Conservation (phyloP, 1,140 invertebrate species). For the Dolichoris vasculosae region DNA sequence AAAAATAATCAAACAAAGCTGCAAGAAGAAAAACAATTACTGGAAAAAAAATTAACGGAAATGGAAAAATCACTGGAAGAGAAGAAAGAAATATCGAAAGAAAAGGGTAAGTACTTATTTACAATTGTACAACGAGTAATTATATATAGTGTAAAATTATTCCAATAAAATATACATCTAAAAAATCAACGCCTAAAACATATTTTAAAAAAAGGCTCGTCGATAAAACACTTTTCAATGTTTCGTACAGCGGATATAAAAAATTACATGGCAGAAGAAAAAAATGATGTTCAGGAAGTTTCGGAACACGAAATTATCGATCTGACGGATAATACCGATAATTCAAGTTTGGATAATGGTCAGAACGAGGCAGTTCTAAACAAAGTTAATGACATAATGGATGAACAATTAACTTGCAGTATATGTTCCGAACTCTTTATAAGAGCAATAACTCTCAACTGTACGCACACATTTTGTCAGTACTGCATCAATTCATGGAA, state of each 20-base stretch:
- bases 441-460: conserved; percentile 81
- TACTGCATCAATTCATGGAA: conserved; percentile 85
- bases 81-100: conserved; percentile 59
- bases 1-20: conserved; percentile 73
- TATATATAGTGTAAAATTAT: background rate
- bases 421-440: conserved; percentile 88
- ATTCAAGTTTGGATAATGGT: conserved; percentile 44
- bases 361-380: conserved; percentile 73
- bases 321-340: conserved; percentile 59
- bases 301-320: conserved; percentile 72
- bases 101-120: background rate
- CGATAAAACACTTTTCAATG: background rate
- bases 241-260: conserved; percentile 40
- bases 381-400: conserved; percentile 80
- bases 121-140: background rate
- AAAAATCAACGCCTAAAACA: background rate
- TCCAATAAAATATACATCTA: background rate
- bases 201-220: background rate
- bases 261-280: conserved; percentile 56
- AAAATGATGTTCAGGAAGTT: conserved; percentile 59
- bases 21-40: conserved; percentile 64
- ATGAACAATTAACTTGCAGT: conserved; percentile 84
- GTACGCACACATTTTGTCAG: conserved; percentile 86
- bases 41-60: conserved; percentile 70
- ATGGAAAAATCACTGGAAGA: conserved; percentile 73